These are phyloP conservation scores for Liasis olivaceus DNA, from an alignment of 2,797 vertebrate genomes.

Conservation along the genomic window DNA sequence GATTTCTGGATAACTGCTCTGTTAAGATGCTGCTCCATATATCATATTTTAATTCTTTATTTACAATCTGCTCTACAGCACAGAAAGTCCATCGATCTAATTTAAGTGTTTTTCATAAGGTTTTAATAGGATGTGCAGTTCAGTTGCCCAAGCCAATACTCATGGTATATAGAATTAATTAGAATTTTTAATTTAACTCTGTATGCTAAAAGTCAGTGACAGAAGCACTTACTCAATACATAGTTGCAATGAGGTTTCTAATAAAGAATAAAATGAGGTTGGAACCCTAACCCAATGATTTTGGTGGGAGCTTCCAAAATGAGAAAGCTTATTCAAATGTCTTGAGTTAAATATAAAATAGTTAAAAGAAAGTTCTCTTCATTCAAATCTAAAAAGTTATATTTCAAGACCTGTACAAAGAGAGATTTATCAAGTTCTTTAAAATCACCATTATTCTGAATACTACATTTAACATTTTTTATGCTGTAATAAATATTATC, in stretches of 20 bases:
- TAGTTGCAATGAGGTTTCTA: neutral
- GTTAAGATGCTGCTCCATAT: neutral
- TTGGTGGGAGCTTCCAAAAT: neutral
- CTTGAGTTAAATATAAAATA: neutral
- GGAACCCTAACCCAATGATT: neutral
- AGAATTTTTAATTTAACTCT: neutral
- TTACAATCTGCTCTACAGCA: constrained; percentile 1
- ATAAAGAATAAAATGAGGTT: neutral
- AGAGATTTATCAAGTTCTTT: neutral
- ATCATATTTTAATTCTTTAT: neutral
- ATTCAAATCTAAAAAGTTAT: neutral
- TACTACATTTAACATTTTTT: neutral
- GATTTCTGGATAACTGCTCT: neutral
- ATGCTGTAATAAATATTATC: neutral
- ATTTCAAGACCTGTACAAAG: neutral
- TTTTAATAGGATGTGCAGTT: neutral
- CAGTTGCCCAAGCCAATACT: neutral
- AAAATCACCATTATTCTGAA: neutral
- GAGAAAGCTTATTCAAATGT: neutral
- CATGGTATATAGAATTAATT: neutral
- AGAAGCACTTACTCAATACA: neutral
- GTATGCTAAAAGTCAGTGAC: neutral
- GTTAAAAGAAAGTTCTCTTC: neutral
- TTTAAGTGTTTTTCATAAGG: neutral
- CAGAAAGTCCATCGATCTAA: neutral